Evolutionary conservation across 2,888 invertebrate species (phyloP), one percentile per base, ranked within the genome.

Genomic region (Drosophila kanekoi): DNA sequence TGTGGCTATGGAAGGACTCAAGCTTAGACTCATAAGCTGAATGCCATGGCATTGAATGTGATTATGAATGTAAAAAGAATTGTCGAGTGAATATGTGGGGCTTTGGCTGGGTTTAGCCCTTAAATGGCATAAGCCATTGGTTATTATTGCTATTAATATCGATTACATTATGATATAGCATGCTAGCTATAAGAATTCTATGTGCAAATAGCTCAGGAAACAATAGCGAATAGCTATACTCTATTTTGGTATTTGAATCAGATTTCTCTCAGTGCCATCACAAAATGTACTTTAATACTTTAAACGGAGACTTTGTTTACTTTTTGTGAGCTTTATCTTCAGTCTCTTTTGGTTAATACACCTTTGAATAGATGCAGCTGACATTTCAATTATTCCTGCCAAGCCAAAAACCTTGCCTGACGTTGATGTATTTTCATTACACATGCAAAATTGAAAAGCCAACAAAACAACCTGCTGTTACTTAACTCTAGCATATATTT

Each of bases 381-480:
- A 74, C 84, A 84, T 63, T 70, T 70, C 60, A 52, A 78, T 80
- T 80, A 84, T 74, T 63, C 52, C 41, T 44, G 18, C 18, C 48
- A 44, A 28, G 52, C 16, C 13, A 74, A 52, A 62, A 59, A 45
- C 14, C 8, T 32, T 54, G 11, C 20, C 49, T 56, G 60, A 61
- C 62, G 40, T 71, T 78, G 54, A 61, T 72, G 70, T 60, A 77
- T 64, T 77, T 62, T 52, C 54, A 52, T 48, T 37, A 60, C 54
- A 44, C 23, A 45, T 70, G 74, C 64, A 54, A 53, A 64, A 57
- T 53, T 53, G 60, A 47, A 60, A 44, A 44, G 33, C 32, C 37
- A 63, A 37, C n/a, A 51, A 51, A 49, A 44, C 11, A n/a, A 65
- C 45, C 45, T 44, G 37, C 47, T 18, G 48, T 32, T 41, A 45